phyloP scores from a whole-genome alignment of 1,140 invertebrate species.

The Steinernema feltiae region DNA sequence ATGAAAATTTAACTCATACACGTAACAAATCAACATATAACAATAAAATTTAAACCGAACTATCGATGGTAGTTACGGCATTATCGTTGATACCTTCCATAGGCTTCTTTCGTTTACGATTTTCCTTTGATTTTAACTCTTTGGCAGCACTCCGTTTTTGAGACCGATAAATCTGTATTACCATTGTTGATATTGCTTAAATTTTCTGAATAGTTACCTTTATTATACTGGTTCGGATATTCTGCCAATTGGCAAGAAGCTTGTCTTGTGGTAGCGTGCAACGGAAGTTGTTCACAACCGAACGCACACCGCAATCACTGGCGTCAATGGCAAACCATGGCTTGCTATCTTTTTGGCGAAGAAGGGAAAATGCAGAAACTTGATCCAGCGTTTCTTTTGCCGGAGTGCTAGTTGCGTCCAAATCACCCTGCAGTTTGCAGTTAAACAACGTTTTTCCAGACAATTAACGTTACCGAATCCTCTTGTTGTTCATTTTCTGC shows the following conservation, averaged over 20 bases:
- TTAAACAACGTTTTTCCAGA: no score
- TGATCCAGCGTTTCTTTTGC: not conserved
- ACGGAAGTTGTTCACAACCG: not conserved
- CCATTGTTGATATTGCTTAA: not conserved
- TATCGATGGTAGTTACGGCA: not conserved
- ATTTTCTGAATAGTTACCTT: not conserved
- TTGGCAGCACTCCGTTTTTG: not conserved
- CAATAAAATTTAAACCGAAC: not conserved
- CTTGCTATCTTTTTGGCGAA: not conserved
- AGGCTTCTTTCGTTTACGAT: not conserved
- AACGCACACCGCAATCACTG: not conserved
- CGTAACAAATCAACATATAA: not conserved
- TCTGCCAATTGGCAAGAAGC: not conserved
- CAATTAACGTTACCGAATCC: no score
- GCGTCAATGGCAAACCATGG: not conserved
- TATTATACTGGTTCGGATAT: not conserved
- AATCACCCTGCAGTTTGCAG: not conserved
- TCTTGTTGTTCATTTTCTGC: no score
- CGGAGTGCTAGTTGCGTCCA: not conserved
- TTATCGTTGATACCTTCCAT: no score
- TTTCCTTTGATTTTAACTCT: no score
- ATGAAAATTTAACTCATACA: no score
- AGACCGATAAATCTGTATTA: not conserved
- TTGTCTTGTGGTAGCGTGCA: not conserved
- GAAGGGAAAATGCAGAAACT: not conserved